Evolutionary conservation across 92 coral and sea anemone species (phyloP), one percentile per base, ranked within the genome.

Genomic region (Zoanthus sansibaricus): DNA sequence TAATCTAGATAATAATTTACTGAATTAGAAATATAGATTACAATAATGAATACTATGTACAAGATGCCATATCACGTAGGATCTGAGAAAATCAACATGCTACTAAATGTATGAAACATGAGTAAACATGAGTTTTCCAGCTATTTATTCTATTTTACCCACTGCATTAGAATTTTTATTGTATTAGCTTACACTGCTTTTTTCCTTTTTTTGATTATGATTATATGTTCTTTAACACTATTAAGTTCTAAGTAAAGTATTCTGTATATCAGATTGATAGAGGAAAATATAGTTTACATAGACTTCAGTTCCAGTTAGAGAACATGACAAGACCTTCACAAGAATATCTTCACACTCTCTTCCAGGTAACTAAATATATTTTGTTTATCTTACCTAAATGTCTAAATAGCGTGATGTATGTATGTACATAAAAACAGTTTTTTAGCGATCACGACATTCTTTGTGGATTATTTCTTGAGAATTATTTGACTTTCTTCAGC

Each of bases 241-340:
- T 17, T 25, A 25, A 25, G 0, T 25, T 0, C 25, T 59, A 59
- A 18, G 32, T 6, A 20, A 62, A 62, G 1, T 42, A 0, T 78
- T 33, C 37, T 61, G 9, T 16, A 46, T 16, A n/a, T 18, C 33
- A 79, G 84, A 18, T 79, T 47, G 73, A 79, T 14, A 79, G 74
- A 33, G 59, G 48, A 9, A 79, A 45, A 52, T n/a, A 56, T 5
- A 44, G 17, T 17, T 45, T 79, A 17, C 30, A 62, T 21, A 61
- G 11, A 45, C 30, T 62, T 20, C 58, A 42, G 21, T 33, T 3
- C 18, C 54, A 79, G 37, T 47, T 79, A 47, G 13, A 9, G 48
- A 79, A 79, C 32, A 79, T 44, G 44, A 79, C 74, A 7, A 62
- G 44, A 6, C 73, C 84, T 8, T 79, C 84, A 62, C 73, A 79